Conservation (phyloP, 2,888 invertebrate species). For the Chloroclysta siterata region DNA sequence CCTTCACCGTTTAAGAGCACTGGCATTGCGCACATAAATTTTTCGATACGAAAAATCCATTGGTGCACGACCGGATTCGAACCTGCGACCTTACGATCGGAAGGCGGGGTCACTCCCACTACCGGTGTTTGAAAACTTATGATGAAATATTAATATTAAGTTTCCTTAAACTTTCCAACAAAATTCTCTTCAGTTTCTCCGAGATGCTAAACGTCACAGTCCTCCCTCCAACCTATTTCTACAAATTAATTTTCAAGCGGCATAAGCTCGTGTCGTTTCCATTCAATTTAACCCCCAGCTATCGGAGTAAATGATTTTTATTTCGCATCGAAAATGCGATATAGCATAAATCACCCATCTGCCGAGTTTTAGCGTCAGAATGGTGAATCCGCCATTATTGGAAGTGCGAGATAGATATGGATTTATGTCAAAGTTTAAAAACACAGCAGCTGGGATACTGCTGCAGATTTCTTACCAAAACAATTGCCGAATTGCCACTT, state of each 20-base stretch:
- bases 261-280: constrained; percentile 41
- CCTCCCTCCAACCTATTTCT: constrained; percentile 9
- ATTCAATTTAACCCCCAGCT: constrained; percentile 41
- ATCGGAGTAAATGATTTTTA: constrained; percentile 59
- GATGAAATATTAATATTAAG: too few species aligned
- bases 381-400: constrained; percentile 43
- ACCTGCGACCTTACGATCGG: too few species aligned
- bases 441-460: constrained; percentile 11
- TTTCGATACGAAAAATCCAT: too few species aligned
- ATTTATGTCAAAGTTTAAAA: constrained; percentile 30
- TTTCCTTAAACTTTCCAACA: background rate
- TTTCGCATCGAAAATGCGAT: constrained; percentile 56
- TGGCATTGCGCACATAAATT: too few species aligned
- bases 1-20: too few species aligned
- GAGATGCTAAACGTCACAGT: background rate
- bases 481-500: too few species aligned
- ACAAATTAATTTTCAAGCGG: constrained; percentile 24
- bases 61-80: too few species aligned
- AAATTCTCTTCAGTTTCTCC: background rate
- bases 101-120: too few species aligned
- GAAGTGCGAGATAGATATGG: constrained; percentile 44
- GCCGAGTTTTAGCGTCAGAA: constrained; percentile 55
- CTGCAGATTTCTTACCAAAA: background rate
- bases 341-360: constrained; percentile 59
- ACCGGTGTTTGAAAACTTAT: too few species aligned